Evolutionary conservation across 1,140 invertebrate genomes (phyloP).

Genomic region (Antheraea pernyi): DNA sequence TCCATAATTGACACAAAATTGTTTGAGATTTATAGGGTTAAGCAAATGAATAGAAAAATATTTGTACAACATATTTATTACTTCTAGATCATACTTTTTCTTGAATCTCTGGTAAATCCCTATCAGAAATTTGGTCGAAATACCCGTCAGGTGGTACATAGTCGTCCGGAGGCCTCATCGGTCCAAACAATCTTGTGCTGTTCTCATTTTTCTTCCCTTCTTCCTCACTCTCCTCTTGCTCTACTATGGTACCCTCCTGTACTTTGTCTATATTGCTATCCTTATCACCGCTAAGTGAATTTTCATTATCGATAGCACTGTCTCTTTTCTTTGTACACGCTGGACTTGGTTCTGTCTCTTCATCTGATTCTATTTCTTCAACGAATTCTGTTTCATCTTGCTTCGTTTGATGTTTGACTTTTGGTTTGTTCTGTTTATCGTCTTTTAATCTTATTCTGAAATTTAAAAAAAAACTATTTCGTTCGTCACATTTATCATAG

Average conservation of each 20-base stretch:
- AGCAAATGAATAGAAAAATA: background rate
- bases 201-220: conserved; percentile 15
- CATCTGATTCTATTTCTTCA: conserved; percentile 75
- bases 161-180: conserved; percentile 72
- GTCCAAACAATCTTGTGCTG: conserved; percentile 47
- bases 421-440: conserved; percentile 45
- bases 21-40: background rate
- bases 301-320: conserved; percentile 17
- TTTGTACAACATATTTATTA: background rate
- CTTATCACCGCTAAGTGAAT: conserved; percentile 18
- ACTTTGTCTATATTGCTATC: conserved; percentile 17
- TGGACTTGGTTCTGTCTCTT: conserved; percentile 32
- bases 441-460: conserved; percentile 62
- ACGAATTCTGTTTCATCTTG: conserved; percentile 60
- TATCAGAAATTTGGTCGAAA: conserved; percentile 65
- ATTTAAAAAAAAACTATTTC: conserved; percentile 5
- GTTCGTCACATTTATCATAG: too few relatives aligned
- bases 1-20: too few relatives aligned
- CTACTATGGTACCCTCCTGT: conserved; percentile 19
- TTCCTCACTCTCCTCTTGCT: conserved; percentile 18
- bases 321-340: background rate
- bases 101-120: conserved; percentile 71
- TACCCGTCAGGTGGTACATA: conserved; percentile 71
- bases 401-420: conserved; percentile 40
- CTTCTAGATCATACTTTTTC: conserved; percentile 37